Conservation (phyloP, 2,113 vertebrate species). For the Brachyistius frenatus region DNA sequence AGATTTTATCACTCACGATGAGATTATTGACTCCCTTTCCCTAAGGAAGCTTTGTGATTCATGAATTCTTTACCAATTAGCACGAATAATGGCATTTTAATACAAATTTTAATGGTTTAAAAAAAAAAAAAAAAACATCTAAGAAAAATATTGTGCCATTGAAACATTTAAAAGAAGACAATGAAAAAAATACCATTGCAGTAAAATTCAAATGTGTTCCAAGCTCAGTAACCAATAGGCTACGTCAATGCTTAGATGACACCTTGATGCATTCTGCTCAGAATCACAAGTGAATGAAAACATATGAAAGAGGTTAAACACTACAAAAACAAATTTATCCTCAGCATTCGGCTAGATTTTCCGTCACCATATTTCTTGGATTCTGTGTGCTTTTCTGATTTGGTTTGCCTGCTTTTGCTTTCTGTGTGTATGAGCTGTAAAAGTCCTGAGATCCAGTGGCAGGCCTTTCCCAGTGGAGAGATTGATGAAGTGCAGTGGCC, state of each 20-base stretch:
- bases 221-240: background rate
- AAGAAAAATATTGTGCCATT: background rate
- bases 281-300: background rate
- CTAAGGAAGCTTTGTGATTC: background rate
- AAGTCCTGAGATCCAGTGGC: slow-evolving; percentile 53
- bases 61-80: background rate
- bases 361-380: background rate
- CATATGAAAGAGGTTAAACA: background rate
- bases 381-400: background rate
- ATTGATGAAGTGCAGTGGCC: slow-evolving; percentile 80
- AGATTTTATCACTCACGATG: too few relatives aligned
- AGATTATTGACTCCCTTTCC: too few relatives aligned
- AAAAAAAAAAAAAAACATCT: background rate
- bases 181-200: background rate
- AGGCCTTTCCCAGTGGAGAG: slow-evolving; percentile 76
- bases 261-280: background rate
- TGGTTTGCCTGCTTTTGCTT: slow-evolving; percentile 32
- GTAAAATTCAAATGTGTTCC: background rate
- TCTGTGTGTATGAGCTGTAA: slow-evolving; percentile 34
- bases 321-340: background rate
- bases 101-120: background rate
- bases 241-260: background rate
- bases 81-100: background rate
- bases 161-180: background rate
- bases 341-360: background rate